Evolutionary conservation across 2,113 vertebrate genomes (phyloP).

Genomic region (Hemibagrus wyckioides): DNA sequence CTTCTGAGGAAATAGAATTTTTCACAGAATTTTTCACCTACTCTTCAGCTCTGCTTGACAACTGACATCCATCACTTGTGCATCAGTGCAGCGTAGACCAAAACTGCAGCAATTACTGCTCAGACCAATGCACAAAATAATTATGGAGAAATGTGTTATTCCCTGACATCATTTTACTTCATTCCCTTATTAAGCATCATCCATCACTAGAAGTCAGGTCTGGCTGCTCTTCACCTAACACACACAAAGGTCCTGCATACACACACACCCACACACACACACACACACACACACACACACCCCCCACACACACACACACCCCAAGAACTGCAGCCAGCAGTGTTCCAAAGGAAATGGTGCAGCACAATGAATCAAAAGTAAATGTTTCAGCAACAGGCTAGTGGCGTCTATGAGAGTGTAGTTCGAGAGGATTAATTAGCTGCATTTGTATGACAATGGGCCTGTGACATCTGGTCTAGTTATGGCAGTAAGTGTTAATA

Average conservation of each 20-base stretch:
- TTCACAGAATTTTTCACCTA: slow-evolving; percentile 56
- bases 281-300: not conserved
- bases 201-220: slow-evolving; percentile 50
- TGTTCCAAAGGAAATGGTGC: slow-evolving; percentile 24
- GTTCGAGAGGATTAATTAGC: slow-evolving; percentile 61
- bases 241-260: slow-evolving; percentile 32
- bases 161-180: slow-evolving; percentile 62
- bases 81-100: slow-evolving; percentile 53
- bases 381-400: slow-evolving; percentile 52
- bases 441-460: slow-evolving; percentile 58
- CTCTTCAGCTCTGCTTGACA: slow-evolving; percentile 56
- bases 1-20: slow-evolving; percentile 56
- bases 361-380: slow-evolving; percentile 42
- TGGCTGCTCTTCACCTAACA: slow-evolving; percentile 42
- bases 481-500: slow-evolving; percentile 59
- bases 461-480: slow-evolving; percentile 56
- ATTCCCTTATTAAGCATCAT: slow-evolving; percentile 58
- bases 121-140: slow-evolving; percentile 62
- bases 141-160: slow-evolving; percentile 63
- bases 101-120: slow-evolving; percentile 57
- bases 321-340: not conserved
- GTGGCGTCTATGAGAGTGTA: not conserved
- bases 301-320: not conserved
- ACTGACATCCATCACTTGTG: slow-evolving; percentile 61
- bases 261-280: not conserved